phyloP scores from a whole-genome alignment of 2,888 invertebrate genomes.

The Athalia cordata region DNA sequence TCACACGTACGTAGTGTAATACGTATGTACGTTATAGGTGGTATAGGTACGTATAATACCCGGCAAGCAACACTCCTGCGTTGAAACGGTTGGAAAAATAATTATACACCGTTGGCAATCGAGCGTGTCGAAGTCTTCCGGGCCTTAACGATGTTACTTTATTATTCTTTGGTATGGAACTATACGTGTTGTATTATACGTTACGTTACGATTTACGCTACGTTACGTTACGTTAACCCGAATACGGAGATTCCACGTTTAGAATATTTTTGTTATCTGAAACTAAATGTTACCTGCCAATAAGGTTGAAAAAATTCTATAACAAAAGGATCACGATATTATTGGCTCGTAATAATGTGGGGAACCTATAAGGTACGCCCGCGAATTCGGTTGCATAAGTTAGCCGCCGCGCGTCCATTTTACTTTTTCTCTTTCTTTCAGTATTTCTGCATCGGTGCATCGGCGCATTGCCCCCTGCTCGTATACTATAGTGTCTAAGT shows the following conservation, averaged over 20 bases:
- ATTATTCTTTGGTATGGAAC: background rate
- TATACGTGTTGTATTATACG: background rate
- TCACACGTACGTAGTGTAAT: background rate
- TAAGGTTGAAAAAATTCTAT: too few relatives aligned
- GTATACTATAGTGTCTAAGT: background rate
- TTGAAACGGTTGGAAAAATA: constrained; percentile 34
- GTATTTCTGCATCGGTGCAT: background rate
- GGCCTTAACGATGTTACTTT: constrained; percentile 10
- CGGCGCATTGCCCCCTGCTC: background rate
- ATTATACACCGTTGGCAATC: constrained; percentile 32
- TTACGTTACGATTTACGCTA: background rate
- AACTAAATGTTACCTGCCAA: background rate
- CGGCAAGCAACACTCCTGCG: background rate
- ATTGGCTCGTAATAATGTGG: too few relatives aligned
- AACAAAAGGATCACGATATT: too few relatives aligned
- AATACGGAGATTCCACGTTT: background rate
- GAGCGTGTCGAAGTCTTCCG: constrained; percentile 40
- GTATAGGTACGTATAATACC: background rate
- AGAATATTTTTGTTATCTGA: background rate
- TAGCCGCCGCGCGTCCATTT: too few relatives aligned
- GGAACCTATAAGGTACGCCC: too few relatives aligned
- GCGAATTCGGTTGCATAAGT: too few relatives aligned
- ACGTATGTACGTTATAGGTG: background rate
- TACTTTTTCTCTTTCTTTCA: too few relatives aligned
- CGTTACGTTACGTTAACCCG: background rate